Percentiles rank a stretch among this genome's conserved stretches.
Conservation (phyloP, 2,113 vertebrate genomes). For the Sceloporus tristichus region DNA sequence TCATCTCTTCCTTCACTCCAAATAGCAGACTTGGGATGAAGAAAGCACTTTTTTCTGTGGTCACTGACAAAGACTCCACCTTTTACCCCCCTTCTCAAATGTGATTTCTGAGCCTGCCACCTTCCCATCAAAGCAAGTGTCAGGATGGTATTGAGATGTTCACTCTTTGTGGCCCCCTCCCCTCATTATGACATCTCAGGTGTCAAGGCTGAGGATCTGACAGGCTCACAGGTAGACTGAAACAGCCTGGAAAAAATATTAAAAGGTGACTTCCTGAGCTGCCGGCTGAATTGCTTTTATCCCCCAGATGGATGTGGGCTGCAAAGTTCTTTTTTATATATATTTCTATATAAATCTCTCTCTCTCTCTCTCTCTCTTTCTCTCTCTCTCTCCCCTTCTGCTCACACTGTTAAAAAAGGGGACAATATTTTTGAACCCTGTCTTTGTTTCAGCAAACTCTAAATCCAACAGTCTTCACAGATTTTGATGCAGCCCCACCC, state of each 20-base stretch:
- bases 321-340: not conserved
- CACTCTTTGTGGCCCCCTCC: conserved; percentile 14
- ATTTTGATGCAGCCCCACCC: not conserved
- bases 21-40: not conserved
- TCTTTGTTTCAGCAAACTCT: not conserved
- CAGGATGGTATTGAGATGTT: conserved; percentile 23
- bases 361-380: conserved; percentile 5
- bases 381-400: not conserved
- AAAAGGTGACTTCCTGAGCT: conserved; percentile 44
- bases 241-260: conserved; percentile 56
- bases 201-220: conserved; percentile 53
- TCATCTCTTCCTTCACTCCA: no score
- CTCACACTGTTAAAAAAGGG: not conserved
- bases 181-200: conserved; percentile 54
- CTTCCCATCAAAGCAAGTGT: conserved; percentile 61
- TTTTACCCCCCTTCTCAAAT: conserved; percentile 30
- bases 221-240: not conserved
- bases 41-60: not conserved
- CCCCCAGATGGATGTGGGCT: not conserved
- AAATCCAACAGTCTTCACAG: not conserved
- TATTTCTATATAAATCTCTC: not conserved
- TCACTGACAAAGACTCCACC: conserved; percentile 10
- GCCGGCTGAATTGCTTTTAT: conserved; percentile 1
- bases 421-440: not conserved
- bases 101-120: not conserved